Evolutionary conservation across 1,140 invertebrate genomes (phyloP).

Genomic region (Antheraea pernyi): DNA sequence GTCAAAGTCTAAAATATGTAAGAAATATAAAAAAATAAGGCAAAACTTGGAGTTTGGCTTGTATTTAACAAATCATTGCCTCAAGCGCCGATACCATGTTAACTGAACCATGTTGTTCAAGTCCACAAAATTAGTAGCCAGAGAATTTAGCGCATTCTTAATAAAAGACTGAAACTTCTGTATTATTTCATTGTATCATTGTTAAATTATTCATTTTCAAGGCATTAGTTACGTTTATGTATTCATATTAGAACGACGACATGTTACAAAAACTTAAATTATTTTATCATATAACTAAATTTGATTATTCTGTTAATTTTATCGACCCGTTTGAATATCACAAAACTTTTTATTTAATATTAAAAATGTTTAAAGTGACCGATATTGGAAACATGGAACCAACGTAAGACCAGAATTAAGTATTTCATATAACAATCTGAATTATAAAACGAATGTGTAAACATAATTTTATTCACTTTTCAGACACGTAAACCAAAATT

Average conservation of each 20-base stretch:
- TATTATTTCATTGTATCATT: constrained; percentile 15
- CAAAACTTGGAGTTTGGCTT: not conserved
- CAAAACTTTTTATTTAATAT: constrained; percentile 34
- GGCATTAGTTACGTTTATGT: not conserved
- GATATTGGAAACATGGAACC: constrained; percentile 21
- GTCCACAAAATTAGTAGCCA: constrained; percentile 15
- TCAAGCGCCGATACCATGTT: constrained; percentile 1
- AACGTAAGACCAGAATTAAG: not conserved
- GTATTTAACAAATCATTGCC: constrained; percentile 10
- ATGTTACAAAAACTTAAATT: constrained; percentile 39
- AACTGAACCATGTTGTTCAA: constrained; percentile 14
- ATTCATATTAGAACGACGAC: constrained; percentile 7
- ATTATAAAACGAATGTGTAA: too few species aligned
- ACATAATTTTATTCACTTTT: constrained; percentile 13
- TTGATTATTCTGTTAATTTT: constrained; percentile 34
- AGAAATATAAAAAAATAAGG: too few species aligned
- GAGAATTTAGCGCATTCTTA: constrained; percentile 22
- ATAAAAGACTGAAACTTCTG: constrained; percentile 45
- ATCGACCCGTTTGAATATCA: constrained; percentile 49
- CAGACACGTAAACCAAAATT: constrained; percentile 36
- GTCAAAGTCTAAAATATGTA: too few species aligned
- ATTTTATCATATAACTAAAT: constrained; percentile 43
- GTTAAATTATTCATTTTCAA: constrained; percentile 4
- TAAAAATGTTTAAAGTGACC: constrained; percentile 45
- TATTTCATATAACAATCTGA: not conserved